These are phyloP conservation scores for Deroplatys truncata DNA, from an alignment of 2,888 invertebrate genomes.

Conservation along the genomic window DNA sequence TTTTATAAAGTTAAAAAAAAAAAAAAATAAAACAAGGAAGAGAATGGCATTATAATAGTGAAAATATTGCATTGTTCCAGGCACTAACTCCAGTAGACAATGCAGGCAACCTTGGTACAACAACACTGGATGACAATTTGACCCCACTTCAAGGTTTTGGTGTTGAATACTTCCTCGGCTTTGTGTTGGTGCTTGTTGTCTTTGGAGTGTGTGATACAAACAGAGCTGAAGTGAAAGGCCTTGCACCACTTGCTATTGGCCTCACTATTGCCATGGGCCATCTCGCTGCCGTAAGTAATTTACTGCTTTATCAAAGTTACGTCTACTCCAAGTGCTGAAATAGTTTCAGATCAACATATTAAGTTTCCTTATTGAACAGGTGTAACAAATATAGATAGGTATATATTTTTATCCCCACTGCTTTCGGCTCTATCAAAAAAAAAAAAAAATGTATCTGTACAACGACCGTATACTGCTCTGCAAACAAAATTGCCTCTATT, in stretches of 20 bases:
- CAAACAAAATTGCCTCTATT: too few species aligned
- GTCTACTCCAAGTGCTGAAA: background rate
- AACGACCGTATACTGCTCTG: too few species aligned
- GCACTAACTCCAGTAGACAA: slow-evolving; percentile 62
- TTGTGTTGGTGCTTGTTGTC: slow-evolving; percentile 84
- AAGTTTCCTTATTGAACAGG: too few species aligned
- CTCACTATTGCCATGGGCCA: slow-evolving; percentile 82
- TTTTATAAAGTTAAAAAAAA: too few species aligned
- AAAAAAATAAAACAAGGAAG: too few species aligned
- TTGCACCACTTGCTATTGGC: slow-evolving; percentile 84
- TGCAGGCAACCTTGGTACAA: slow-evolving; percentile 65
- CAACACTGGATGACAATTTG: slow-evolving; percentile 57
- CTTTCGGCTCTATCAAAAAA: too few species aligned
- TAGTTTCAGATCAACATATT: too few species aligned
- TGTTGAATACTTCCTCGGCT: slow-evolving; percentile 85
- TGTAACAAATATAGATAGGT: too few species aligned
- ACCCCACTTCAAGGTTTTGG: slow-evolving; percentile 78
- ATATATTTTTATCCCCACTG: too few species aligned
- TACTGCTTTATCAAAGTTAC: background rate
- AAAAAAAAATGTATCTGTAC: too few species aligned
- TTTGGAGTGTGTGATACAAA: slow-evolving; percentile 82
- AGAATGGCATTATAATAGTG: too few species aligned
- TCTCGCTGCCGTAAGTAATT: slow-evolving; percentile 69
- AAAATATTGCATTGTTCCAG: slow-evolving; percentile 38
- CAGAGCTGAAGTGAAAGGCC: slow-evolving; percentile 72